Percentiles rank a stretch among this genome's conserved stretches.
Conservation (phyloP, 1,140 invertebrate species). For the Bemisia tabaci region DNA sequence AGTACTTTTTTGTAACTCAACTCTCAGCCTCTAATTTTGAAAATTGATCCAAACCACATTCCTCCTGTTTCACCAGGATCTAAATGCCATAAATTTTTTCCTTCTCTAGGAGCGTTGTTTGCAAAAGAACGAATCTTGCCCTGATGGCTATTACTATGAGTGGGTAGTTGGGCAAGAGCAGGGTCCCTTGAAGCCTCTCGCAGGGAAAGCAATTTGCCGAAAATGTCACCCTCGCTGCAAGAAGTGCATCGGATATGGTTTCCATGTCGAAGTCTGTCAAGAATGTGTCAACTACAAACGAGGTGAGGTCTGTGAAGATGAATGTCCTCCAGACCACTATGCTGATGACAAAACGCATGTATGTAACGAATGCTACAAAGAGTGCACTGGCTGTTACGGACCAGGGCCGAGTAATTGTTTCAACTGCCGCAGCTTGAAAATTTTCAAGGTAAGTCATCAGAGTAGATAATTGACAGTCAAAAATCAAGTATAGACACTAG, state of each 20-base stretch:
- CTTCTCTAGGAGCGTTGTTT: conserved; percentile 48
- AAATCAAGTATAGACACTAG: too few species aligned
- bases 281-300: conserved; percentile 72
- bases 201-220: conserved; percentile 68
- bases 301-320: conserved; percentile 80
- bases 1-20: too few species aligned
- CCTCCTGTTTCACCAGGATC: too few species aligned
- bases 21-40: too few species aligned
- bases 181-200: conserved; percentile 49
- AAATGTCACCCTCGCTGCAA: conserved; percentile 83
- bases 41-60: too few species aligned
- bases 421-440: conserved; percentile 71
- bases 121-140: conserved; percentile 64
- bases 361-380: conserved; percentile 62
- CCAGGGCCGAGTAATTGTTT: conserved; percentile 61
- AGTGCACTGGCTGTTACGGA: conserved; percentile 75
- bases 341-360: conserved; percentile 50
- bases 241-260: conserved; percentile 75
- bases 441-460: conserved; percentile 42
- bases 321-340: conserved; percentile 74
- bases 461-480: too few species aligned
- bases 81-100: too few species aligned
- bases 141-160: conserved; percentile 69
- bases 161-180: conserved; percentile 60
- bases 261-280: conserved; percentile 68